Conservation (phyloP, 1,140 invertebrate genomes). For the Bilobella aurantiaca region DNA sequence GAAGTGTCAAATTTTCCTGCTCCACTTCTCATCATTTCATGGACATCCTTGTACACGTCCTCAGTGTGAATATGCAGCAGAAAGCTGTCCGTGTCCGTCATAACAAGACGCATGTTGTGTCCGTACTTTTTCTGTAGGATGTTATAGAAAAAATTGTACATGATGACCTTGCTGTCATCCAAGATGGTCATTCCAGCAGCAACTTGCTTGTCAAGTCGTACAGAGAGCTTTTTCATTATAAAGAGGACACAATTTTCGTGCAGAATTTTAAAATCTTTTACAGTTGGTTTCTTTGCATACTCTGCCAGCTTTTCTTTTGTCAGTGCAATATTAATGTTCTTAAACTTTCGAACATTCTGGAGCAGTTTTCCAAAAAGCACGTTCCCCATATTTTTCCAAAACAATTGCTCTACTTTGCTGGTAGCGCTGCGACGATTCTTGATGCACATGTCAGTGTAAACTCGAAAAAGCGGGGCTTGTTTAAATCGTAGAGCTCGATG, state of each 20-base stretch:
- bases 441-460: conserved; percentile 5
- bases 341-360: conserved; percentile 36
- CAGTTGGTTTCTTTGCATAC: conserved; percentile 28
- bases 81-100: conserved; percentile 43
- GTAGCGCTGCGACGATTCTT: neutral
- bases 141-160: conserved; percentile 39
- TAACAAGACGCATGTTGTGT: conserved; percentile 35
- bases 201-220: conserved; percentile 34
- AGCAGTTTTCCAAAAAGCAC: conserved; percentile 34
- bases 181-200: conserved; percentile 34
- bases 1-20: neutral
- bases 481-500: neutral
- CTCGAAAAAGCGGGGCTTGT: neutral
- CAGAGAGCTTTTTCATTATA: conserved; percentile 17
- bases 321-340: conserved; percentile 24
- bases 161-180: conserved; percentile 34
- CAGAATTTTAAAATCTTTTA: conserved; percentile 30
- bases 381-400: conserved; percentile 14
- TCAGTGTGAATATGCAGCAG: conserved; percentile 39
- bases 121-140: conserved; percentile 36
- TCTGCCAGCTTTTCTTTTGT: conserved; percentile 25
- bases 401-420: conserved; percentile 7
- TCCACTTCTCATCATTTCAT: neutral
- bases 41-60: conserved; percentile 42
- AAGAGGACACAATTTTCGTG: conserved; percentile 12